Evolutionary conservation across 2,113 vertebrate genomes (phyloP).

Genomic region (Vimba vimba): DNA sequence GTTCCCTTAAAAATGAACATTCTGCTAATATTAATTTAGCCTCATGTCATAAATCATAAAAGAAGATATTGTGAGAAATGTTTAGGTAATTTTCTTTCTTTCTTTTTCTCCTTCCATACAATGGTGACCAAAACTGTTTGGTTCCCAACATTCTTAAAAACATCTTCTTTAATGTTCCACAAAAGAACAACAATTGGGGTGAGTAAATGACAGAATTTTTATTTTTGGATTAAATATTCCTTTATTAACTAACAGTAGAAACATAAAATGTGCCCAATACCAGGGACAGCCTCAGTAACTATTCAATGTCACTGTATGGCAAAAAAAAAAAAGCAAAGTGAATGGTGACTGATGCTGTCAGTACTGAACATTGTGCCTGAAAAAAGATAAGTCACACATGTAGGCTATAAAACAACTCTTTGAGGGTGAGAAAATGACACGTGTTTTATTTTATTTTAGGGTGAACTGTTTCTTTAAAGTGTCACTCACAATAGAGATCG

Average conservation of each 20-base stretch:
- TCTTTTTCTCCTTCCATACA: neutral
- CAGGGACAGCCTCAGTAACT: neutral
- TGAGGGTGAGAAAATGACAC: neutral
- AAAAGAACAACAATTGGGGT: neutral
- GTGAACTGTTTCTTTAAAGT: neutral
- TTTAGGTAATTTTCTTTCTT: no score
- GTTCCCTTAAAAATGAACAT: neutral
- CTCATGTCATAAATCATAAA: no score
- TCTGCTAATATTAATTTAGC: neutral
- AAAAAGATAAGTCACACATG: neutral
- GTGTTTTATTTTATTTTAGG: neutral
- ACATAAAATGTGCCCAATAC: neutral
- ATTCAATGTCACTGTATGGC: neutral
- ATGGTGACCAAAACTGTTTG: neutral
- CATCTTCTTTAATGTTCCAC: neutral
- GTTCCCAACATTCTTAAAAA: neutral
- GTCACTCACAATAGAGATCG: neutral
- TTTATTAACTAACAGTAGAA: neutral
- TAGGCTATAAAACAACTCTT: neutral
- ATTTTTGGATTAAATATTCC: neutral
- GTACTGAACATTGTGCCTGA: neutral
- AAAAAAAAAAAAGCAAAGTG: neutral
- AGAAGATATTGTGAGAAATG: no score
- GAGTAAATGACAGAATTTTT: neutral
- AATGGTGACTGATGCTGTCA: no score